Percentiles rank a stretch among this genome's conserved stretches.
Evolutionary conservation across 2,888 invertebrate genomes (phyloP).

Genomic region (Leucophora obtusa): DNA sequence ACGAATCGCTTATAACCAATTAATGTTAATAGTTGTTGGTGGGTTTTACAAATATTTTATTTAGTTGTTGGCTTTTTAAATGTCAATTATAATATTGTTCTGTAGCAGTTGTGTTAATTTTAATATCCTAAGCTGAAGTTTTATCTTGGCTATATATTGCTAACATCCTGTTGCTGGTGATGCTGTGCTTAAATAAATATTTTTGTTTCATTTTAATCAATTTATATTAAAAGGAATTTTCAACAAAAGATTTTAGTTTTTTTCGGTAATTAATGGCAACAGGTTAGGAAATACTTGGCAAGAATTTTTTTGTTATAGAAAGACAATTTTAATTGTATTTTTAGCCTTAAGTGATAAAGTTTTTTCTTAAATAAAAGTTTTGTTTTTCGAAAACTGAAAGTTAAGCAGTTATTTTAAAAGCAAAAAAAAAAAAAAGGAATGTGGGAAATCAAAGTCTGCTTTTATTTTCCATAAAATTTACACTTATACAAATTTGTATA

Average conservation of each 20-base stretch:
- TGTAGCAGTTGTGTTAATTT: background rate
- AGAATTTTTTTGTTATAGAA: background rate
- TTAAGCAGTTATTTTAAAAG: too few relatives aligned
- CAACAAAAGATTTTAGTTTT: background rate
- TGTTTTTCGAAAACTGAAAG: too few relatives aligned
- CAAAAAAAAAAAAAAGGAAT: too few relatives aligned
- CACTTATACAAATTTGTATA: conserved; percentile 64
- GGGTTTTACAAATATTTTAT: too few relatives aligned
- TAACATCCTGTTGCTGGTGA: background rate
- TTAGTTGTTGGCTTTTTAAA: conserved; percentile 6
- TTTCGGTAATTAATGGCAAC: background rate
- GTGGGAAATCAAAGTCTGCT: too few relatives aligned
- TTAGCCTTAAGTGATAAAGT: background rate
- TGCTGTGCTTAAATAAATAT: background rate
- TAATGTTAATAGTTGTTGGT: background rate
- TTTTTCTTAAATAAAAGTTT: background rate
- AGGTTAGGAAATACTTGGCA: background rate
- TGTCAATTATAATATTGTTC: background rate
- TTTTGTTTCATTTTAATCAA: background rate
- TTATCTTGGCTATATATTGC: background rate
- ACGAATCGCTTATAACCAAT: background rate
- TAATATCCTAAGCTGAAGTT: background rate
- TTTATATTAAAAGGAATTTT: background rate
- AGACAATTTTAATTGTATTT: background rate
- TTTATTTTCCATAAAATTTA: background rate